Evolutionary conservation across 2,113 vertebrate genomes (phyloP).

Genomic region (Periophthalmodon schlosseri): DNA sequence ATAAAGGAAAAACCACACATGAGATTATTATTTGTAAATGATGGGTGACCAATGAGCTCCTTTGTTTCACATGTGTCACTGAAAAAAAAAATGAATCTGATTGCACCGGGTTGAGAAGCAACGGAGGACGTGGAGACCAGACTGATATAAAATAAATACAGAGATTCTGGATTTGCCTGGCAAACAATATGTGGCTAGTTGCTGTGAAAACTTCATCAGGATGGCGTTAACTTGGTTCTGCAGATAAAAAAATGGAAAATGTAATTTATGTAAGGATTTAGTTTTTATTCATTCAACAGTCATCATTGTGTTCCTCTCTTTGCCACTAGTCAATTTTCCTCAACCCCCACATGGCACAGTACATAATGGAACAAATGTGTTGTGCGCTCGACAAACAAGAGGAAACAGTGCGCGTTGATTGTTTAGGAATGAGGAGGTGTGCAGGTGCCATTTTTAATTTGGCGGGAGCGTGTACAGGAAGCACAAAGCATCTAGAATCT

Average conservation of each 20-base stretch:
- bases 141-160: too few relatives aligned
- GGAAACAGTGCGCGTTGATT: slow-evolving; percentile 63
- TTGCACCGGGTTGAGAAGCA: too few relatives aligned
- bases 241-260: not conserved
- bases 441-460: slow-evolving; percentile 75
- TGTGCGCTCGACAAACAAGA: slow-evolving; percentile 61
- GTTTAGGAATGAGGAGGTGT: slow-evolving; percentile 69
- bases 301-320: slow-evolving; percentile 15
- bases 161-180: not conserved
- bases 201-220: not conserved
- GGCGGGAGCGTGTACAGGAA: slow-evolving; percentile 55
- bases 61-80: too few relatives aligned
- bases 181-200: not conserved
- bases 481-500: slow-evolving; percentile 73
- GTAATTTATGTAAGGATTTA: not conserved
- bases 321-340: slow-evolving; percentile 12
- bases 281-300: slow-evolving; percentile 13
- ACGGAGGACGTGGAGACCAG: too few relatives aligned
- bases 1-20: too few relatives aligned
- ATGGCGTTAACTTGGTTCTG: not conserved
- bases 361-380: slow-evolving; percentile 66
- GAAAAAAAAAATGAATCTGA: too few relatives aligned
- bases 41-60: too few relatives aligned
- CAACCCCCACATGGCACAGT: slow-evolving; percentile 36
- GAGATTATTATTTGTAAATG: too few relatives aligned